Conservation (phyloP, 2,888 invertebrate species). For the Hypena proboscidalis region DNA sequence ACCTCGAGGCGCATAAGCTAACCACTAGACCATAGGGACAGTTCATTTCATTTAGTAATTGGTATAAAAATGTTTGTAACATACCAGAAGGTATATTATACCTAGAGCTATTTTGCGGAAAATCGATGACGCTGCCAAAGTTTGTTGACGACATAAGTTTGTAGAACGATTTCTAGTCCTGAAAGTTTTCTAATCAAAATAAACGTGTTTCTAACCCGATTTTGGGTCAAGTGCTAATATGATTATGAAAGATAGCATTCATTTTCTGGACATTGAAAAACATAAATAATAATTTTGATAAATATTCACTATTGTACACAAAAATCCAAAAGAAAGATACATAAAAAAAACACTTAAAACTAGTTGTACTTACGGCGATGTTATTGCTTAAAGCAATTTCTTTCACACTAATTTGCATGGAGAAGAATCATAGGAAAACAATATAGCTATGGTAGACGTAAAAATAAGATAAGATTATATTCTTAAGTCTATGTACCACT, state of each 20-base stretch:
- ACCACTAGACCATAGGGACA: too few relatives aligned
- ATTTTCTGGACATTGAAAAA: slow-evolving; percentile 19
- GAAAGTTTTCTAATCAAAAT: slow-evolving; percentile 42
- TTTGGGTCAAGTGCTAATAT: slow-evolving; percentile 25
- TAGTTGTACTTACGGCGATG: too few relatives aligned
- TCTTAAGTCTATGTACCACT: too few relatives aligned
- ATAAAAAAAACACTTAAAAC: too few relatives aligned
- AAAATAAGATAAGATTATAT: too few relatives aligned
- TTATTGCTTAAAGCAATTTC: too few relatives aligned
- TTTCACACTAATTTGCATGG: too few relatives aligned
- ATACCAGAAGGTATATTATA: slow-evolving; percentile 11
- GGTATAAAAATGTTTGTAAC: slow-evolving; percentile 3
- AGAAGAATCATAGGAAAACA: too few relatives aligned
- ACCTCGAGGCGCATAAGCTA: too few relatives aligned
- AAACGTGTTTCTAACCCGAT: slow-evolving; percentile 30
- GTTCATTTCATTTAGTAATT: neutral
- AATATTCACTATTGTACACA: slow-evolving; percentile 1
- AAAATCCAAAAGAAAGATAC: too few relatives aligned
- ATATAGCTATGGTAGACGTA: too few relatives aligned
- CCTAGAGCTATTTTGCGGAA: slow-evolving; percentile 16
- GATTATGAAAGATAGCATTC: slow-evolving; percentile 15
- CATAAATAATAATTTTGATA: neutral
- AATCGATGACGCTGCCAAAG: slow-evolving; percentile 26
- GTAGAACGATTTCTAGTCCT: slow-evolving; percentile 24
- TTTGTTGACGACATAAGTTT: slow-evolving; percentile 31